A percentile compares a stretch with the other conserved stretches of the same genome.
Conservation (phyloP, 2,113 vertebrate species). For the Mustelus asterias region DNA sequence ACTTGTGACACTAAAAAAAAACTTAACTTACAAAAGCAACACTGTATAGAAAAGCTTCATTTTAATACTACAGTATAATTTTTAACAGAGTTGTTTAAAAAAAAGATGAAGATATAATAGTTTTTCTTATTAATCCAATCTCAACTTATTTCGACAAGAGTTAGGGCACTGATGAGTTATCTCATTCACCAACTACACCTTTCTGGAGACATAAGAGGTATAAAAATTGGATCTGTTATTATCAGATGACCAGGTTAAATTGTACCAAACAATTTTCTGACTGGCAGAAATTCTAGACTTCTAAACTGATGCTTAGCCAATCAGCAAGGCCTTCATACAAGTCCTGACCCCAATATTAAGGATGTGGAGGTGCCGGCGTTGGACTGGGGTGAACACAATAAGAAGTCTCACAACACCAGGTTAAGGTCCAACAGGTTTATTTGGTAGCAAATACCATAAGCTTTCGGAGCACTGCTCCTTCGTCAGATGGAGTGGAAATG, state of each 20-base stretch:
- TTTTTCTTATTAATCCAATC: not conserved
- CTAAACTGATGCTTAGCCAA: not conserved
- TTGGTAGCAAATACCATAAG: no score
- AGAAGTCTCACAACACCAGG: no score
- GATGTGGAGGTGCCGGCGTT: no score
- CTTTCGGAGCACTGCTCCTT: no score
- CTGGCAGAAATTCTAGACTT: not conserved
- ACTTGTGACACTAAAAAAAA: no score
- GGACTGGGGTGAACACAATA: no score
- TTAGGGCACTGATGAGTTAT: not conserved
- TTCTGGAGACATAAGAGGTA: not conserved
- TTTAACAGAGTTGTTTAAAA: not conserved
- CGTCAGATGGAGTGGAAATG: no score
- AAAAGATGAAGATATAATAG: not conserved
- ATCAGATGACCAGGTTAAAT: not conserved
- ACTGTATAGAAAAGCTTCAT: not conserved
- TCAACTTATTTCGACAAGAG: not conserved
- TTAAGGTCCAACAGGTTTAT: no score
- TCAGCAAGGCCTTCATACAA: not conserved
- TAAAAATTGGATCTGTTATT: not conserved
- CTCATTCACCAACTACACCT: not conserved
- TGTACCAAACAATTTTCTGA: not conserved
- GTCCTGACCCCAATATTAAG: not conserved
- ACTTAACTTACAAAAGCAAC: not conserved
- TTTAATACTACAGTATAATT: not conserved